Evolutionary conservation across 2,797 vertebrate species (phyloP), one percentile per base, ranked within the genome.

Genomic region (Austrolebias charrua): DNA sequence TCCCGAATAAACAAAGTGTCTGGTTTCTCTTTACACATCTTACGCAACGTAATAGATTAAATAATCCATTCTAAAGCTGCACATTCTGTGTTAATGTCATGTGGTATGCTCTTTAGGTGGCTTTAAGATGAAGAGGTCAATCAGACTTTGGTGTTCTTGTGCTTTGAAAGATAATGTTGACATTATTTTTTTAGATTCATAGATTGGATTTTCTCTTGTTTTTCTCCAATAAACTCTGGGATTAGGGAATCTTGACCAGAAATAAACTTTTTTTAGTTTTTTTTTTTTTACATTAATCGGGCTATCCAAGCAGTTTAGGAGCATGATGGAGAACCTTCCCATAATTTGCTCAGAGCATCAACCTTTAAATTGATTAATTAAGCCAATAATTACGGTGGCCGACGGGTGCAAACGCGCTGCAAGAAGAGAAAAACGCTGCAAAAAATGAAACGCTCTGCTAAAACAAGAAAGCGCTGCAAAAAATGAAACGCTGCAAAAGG

Each of bases 301-400:
- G 8, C 53, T 4, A 42, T 6, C 47, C 24, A 24, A 60, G 63
- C 20, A 58, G 15, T 73, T 13, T 51, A 47, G 49, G 45, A 16
- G 15, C 35, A 49, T 79, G 66, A 35, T 35, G 66, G 12, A 11
- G 12, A n/a, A 4, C 38, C 11, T 40, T 40, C 11, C 38, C 38
- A 82, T 76, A 59, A 84, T 73, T 70, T 53, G 56, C 50, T 77
- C 38, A 66, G 51, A 40, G 46, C 44, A 62, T 63, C 60, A 63
- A 45, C 55, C 44, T 33, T 14, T 18, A 63, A 53, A 18, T 33
- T 46, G 70, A 63, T 4, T 9, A 63, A 57, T 53, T 46, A 62
- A 33, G 68, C 47, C 28, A 6, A 42, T 63, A 76, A 83, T 86
- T n/a, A n/a, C n/a, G n/a, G n/a, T n/a, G n/a, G n/a, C n/a, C n/a